Evolutionary conservation across 1,140 invertebrate genomes (phyloP), one percentile per base, ranked within the genome.

Genomic region (Leptoteleia sp.): DNA sequence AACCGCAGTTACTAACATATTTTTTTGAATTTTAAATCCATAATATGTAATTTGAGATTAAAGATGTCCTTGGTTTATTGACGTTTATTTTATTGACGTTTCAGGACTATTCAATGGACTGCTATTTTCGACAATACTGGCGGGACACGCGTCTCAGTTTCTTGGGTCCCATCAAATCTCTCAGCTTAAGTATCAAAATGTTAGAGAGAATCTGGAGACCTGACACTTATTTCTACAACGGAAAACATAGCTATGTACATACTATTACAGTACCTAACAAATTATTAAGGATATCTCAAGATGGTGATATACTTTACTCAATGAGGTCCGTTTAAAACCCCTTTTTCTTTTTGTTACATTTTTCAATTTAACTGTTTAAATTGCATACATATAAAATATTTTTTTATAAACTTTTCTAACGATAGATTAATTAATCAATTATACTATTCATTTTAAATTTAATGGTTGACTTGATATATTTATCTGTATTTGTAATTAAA

Each of bases 91-190:
- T n/a, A n/a, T n/a, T n/a, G n/a, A n/a, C n/a, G n/a, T n/a, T n/a
- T n/a, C n/a, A 97, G 96, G 96, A 96, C 84, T 99, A 98, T 84
- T 97, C 96, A 2, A 97, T 98, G 95, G 97, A 99, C 83, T 98
- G 97, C 86, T 99, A 99, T 85, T 98, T 99, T 85, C 93, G 97
- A 5, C 96, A 97, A 86, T 95, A 94, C 76, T 96, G 96, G 96
- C 91, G 94, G 6, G 96, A 97, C 85, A 91, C 93, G 16, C 91
- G 96, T 1, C 89, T 97, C 0, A 95, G 95, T 52, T 97, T 97
- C 83, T 88, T 93, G 42, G 95, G 94, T 3, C 95, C 95, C 11
- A 95, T 94, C 80, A 93, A 94, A 79, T 95, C 93, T 9, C 87
- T 97, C 16, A 96, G 95, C 22, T 90, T 97, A 0, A 96, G 94